These are phyloP conservation scores for Entomyzon cyanotis DNA, from an alignment of 2,113 vertebrate species.

Conservation along the genomic window DNA sequence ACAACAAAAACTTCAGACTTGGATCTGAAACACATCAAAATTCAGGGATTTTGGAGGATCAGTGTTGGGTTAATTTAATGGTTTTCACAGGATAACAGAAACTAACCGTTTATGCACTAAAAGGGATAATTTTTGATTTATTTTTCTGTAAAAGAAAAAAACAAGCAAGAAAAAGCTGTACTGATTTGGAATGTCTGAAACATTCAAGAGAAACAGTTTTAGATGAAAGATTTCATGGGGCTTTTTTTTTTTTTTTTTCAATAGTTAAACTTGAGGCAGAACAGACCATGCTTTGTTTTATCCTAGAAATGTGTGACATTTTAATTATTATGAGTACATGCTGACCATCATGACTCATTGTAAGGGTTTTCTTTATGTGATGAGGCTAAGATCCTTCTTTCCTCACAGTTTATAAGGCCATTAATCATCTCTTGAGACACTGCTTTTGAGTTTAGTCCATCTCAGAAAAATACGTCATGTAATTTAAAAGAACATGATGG, in stretches of 20 bases:
- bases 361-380: not conserved
- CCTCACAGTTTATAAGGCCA: not conserved
- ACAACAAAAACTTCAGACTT: not conserved
- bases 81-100: not conserved
- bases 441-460: not conserved
- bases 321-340: not conserved
- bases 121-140: not conserved
- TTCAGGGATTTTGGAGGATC: accelerated
- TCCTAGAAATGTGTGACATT: not conserved
- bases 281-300: not conserved
- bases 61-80: not conserved
- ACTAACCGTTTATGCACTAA: not conserved
- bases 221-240: not conserved
- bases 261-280: not conserved
- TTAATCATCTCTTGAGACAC: not conserved
- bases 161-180: not conserved
- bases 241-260: not conserved
- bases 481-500: not conserved
- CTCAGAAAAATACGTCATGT: not conserved
- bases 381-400: not conserved
- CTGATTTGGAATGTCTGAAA: not conserved
- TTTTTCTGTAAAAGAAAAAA: not conserved
- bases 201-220: not conserved
- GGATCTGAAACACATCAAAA: not conserved
- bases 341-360: not conserved